These are phyloP conservation scores for Anguilla japonica DNA, from an alignment of 2,113 vertebrate genomes.

Conservation along the genomic window DNA sequence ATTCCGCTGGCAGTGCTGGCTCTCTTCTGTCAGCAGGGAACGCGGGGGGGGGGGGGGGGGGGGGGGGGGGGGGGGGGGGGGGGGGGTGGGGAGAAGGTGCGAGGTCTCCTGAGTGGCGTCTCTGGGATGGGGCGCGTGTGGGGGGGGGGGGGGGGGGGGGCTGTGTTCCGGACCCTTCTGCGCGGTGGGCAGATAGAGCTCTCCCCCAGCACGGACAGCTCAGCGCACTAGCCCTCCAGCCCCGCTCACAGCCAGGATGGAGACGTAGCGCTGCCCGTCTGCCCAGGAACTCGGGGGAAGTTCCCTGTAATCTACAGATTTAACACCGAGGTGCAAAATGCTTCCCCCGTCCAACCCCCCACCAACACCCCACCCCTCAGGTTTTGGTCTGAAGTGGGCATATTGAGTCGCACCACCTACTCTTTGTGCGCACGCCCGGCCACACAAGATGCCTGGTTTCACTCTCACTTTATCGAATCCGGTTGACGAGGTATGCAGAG, in stretches of 20 bases:
- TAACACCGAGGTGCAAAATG: slow-evolving; percentile 43
- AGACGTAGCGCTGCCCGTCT: slow-evolving; percentile 28
- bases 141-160: slow-evolving; percentile 3
- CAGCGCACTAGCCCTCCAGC: slow-evolving; percentile 43
- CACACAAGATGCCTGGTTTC: slow-evolving; percentile 56
- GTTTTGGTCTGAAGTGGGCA: slow-evolving; percentile 25
- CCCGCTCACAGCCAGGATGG: background rate
- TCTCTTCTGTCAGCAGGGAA: background rate
- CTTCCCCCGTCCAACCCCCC: background rate
- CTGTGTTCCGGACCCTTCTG: slow-evolving; percentile 42
- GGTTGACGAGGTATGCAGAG: slow-evolving; percentile 49
- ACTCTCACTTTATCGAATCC: slow-evolving; percentile 56
- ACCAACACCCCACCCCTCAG: background rate
- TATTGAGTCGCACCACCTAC: slow-evolving; percentile 36
- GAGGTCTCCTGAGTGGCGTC: slow-evolving; percentile 18
- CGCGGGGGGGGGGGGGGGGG: background rate
- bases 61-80: no score
- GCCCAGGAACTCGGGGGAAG: slow-evolving; percentile 31
- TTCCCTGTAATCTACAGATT: slow-evolving; percentile 62
- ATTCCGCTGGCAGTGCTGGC: background rate
- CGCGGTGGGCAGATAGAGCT: slow-evolving; percentile 54
- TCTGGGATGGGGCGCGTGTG: no score
- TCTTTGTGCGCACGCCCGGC: slow-evolving; percentile 31
- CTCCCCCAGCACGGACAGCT: slow-evolving; percentile 56
- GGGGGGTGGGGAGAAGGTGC: no score